phyloP scores from a whole-genome alignment of 2,888 invertebrate genomes.

The Trilocha varians region DNA sequence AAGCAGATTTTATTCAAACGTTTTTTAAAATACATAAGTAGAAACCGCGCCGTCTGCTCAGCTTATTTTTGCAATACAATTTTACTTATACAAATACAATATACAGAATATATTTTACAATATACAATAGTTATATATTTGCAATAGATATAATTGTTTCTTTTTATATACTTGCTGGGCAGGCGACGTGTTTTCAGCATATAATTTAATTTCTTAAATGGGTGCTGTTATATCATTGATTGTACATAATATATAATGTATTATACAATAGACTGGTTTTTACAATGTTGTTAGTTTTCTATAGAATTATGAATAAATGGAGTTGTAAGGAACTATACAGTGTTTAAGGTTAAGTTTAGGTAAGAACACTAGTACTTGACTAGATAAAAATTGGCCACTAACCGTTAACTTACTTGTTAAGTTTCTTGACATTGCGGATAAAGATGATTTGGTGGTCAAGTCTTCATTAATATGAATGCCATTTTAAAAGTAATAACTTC shows the following conservation, averaged over 20 bases:
- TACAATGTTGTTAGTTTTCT: slow-evolving; percentile 70
- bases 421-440: too few species aligned
- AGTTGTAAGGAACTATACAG: slow-evolving; percentile 27
- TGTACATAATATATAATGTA: slow-evolving; percentile 68
- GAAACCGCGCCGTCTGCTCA: slow-evolving; percentile 44
- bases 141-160: slow-evolving; percentile 45
- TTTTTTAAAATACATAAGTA: slow-evolving; percentile 27
- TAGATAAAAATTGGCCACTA: too few species aligned
- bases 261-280: slow-evolving; percentile 70
- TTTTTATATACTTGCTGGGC: slow-evolving; percentile 44
- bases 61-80: slow-evolving; percentile 62
- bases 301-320: slow-evolving; percentile 54
- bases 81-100: slow-evolving; percentile 47
- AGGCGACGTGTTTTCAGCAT: slow-evolving; percentile 43
- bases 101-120: slow-evolving; percentile 30
- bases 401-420: too few species aligned
- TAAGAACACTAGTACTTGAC: too few species aligned
- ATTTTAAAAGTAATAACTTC: too few species aligned
- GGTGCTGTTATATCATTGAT: slow-evolving; percentile 69
- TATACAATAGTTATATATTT: slow-evolving; percentile 48
- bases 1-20: slow-evolving; percentile 65
- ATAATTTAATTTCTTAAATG: slow-evolving; percentile 57
- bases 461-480: too few species aligned
- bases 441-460: too few species aligned
- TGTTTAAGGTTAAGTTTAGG: too few species aligned